phyloP scores from a whole-genome alignment of 2,797 vertebrate species.

The Geotrypetes seraphini region DNA sequence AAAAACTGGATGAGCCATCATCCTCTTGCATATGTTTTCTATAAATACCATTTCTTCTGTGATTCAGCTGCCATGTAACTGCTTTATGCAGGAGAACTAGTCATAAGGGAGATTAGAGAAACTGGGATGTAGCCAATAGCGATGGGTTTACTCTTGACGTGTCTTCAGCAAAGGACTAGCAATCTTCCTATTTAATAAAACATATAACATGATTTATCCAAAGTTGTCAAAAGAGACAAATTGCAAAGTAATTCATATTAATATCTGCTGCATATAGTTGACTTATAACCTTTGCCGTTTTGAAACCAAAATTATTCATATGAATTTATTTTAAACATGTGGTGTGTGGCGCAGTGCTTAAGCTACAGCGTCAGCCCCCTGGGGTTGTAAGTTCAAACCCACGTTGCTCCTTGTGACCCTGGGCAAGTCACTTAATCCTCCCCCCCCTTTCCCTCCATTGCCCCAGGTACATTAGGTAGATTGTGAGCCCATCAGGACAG shows the following conservation, averaged over 20 bases:
- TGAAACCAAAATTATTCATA: constrained; percentile 63
- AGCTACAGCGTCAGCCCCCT: no score
- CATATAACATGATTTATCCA: constrained; percentile 80
- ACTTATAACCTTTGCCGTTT: constrained; percentile 90
- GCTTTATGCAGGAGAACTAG: constrained; percentile 48
- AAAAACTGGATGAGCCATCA: constrained; percentile 59
- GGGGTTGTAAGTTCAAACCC: no score
- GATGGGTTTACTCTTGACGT: constrained; percentile 53
- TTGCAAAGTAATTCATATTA: constrained; percentile 87
- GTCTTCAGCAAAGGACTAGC: constrained; percentile 55
- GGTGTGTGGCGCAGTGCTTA: no score
- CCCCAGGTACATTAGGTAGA: no score
- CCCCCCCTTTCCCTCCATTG: no score
- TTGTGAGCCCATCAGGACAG: no score
- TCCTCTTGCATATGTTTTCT: constrained; percentile 67
- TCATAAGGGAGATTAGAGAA: constrained; percentile 66
- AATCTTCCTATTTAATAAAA: constrained; percentile 77
- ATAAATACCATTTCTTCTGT: constrained; percentile 65
- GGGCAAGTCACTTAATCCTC: no score
- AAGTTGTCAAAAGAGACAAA: constrained; percentile 88
- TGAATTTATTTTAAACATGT: constrained; percentile 60
- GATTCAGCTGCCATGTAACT: constrained; percentile 32
- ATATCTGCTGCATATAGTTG: constrained; percentile 82
- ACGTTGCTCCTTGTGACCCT: no score
- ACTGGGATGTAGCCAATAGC: constrained; percentile 59